phyloP scores from a whole-genome alignment of 2,888 invertebrate genomes.

The Drosophila heteroneura region DNA sequence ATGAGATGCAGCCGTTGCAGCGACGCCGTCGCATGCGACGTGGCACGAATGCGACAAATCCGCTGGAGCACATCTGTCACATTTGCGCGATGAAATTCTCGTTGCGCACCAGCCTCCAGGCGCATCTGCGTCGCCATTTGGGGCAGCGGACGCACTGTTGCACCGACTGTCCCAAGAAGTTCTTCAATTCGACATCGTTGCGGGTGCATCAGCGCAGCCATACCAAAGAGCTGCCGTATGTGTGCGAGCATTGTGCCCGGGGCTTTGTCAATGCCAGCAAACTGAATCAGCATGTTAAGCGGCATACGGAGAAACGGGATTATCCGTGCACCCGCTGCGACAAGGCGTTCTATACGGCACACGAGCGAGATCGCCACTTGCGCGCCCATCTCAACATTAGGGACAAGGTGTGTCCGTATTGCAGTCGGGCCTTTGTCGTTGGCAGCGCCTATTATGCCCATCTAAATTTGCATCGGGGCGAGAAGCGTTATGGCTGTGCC shows the following conservation, averaged over 20 bases:
- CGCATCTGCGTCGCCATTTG: slow-evolving; percentile 76
- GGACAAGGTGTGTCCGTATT: slow-evolving; percentile 81
- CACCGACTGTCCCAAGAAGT: slow-evolving; percentile 74
- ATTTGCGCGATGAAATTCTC: slow-evolving; percentile 81
- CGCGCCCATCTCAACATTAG: slow-evolving; percentile 81
- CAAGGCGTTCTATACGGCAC: slow-evolving; percentile 81
- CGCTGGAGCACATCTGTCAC: slow-evolving; percentile 77
- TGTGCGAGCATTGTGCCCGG: slow-evolving; percentile 82
- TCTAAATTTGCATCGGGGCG: slow-evolving; percentile 79
- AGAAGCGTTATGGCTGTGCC: slow-evolving; percentile 78
- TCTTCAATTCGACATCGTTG: slow-evolving; percentile 75
- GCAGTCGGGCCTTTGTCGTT: slow-evolving; percentile 78
- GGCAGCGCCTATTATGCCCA: slow-evolving; percentile 83
- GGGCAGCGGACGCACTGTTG: slow-evolving; percentile 72
- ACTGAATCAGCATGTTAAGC: slow-evolving; percentile 81
- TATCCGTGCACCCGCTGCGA: slow-evolving; percentile 76
- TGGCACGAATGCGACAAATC: slow-evolving; percentile 7
- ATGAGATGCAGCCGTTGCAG: slow-evolving; percentile 12
- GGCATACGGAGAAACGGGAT: slow-evolving; percentile 77
- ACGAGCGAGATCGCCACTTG: slow-evolving; percentile 79
- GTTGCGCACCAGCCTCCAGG: slow-evolving; percentile 72
- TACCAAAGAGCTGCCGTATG: slow-evolving; percentile 81
- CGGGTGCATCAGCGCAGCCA: slow-evolving; percentile 79
- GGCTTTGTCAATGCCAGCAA: slow-evolving; percentile 82
- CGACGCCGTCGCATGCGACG: slow-evolving; percentile 13